Evolutionary conservation across 2,888 invertebrate genomes (phyloP).

Genomic region (Acleris literana): DNA sequence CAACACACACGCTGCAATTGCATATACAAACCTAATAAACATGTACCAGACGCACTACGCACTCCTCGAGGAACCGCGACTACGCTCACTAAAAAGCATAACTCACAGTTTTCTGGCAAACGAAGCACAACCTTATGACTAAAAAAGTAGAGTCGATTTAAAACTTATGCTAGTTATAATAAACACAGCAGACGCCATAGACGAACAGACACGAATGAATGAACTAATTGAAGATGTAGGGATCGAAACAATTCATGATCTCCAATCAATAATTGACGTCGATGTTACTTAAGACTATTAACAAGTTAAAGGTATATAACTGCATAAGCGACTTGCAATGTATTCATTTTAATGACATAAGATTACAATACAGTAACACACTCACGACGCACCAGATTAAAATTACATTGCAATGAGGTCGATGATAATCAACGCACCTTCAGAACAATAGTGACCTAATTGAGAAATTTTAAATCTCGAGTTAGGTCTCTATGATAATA

Average conservation of each 20-base stretch:
- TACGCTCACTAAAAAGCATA: constrained; percentile 45
- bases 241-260: constrained; percentile 45
- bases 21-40: constrained; percentile 61
- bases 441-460: too few species aligned
- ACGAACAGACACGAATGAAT: constrained; percentile 55
- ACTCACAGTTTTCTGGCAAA: too few species aligned
- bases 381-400: not conserved
- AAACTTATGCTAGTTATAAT: too few species aligned
- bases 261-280: constrained; percentile 37
- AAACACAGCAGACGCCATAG: constrained; percentile 51
- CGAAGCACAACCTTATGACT: too few species aligned
- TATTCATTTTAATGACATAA: not conserved
- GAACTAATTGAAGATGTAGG: constrained; percentile 45
- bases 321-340: too few species aligned
- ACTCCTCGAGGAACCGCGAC: constrained; percentile 42
- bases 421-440: too few species aligned
- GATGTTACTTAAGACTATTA: constrained; percentile 20
- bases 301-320: not conserved
- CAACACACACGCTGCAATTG: constrained; percentile 73
- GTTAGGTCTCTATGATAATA: too few species aligned
- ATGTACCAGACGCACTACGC: constrained; percentile 50
- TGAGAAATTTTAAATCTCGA: too few species aligned
- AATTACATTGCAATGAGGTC: too few species aligned
- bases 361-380: not conserved
- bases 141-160: too few species aligned